Evolutionary conservation across 2,797 vertebrate genomes (phyloP), one percentile per base, ranked within the genome.

Genomic region (Apodemus agrarius): DNA sequence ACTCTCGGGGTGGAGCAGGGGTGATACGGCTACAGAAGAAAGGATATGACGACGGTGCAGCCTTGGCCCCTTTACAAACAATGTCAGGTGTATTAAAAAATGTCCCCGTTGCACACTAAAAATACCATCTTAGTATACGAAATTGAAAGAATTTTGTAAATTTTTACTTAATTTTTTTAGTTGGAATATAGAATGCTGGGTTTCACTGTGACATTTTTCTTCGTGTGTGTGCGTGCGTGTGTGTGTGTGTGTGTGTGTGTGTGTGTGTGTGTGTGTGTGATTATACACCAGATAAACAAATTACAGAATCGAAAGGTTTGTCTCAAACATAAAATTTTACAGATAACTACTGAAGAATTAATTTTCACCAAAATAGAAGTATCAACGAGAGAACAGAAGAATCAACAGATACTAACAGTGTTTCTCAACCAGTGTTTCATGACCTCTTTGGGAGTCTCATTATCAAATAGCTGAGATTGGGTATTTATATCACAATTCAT

Each of bases 261-360:
- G 26, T 83, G 13, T 83, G 26, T 63, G 22, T 59, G 22, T 21
- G 4, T 63, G 57, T 83, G 40, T 65, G 31, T 31, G 65, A n/a
- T 86, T 26, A 69, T 52, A 69, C 6, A n/a, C 3, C 49, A 87
- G 34, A 72, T 14, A 72, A 54, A 72, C 17, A 86, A 37, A 72
- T 31, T 69, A 11, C 4, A 31, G 61, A 83, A 90, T 90, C 90
- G 84, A 74, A 83, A 94, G 26, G 83, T 83, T 95, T 92, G 24
- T 22, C 61, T 92, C 80, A 46, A 29, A 65, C 46, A 93, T 7
- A 57, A 54, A 67, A 52, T 78, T 96, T 89, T 86, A 63, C 40
- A 65, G 81, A 81, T 93, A 91, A 22, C 74, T 40, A 75, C 40
- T 57, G 9, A 43, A 89, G 65, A 31, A 81, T 69, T 69, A 46